These are phyloP conservation scores for Brachionus angularis DNA, from an alignment of 1,140 invertebrate species.

Conservation along the genomic window DNA sequence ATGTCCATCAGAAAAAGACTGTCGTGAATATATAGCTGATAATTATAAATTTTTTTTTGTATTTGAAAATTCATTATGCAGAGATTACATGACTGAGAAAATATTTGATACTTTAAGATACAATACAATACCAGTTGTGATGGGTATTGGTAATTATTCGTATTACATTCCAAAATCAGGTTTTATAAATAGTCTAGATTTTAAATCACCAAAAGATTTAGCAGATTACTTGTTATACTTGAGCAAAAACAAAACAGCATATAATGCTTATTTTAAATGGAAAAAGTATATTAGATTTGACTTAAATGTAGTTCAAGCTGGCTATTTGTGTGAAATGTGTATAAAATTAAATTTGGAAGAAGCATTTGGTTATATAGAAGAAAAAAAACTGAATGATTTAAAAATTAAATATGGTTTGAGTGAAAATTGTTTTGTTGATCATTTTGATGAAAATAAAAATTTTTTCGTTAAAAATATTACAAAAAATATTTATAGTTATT, in stretches of 20 bases:
- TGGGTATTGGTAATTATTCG: neutral
- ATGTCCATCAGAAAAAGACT: neutral
- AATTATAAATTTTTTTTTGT: neutral
- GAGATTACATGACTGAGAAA: neutral
- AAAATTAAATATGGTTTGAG: no score
- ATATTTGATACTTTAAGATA: slow-evolving; percentile 43
- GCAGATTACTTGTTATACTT: slow-evolving; percentile 43
- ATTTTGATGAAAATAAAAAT: no score
- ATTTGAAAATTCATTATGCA: neutral
- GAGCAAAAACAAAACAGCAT: neutral
- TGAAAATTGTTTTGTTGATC: no score
- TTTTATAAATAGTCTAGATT: slow-evolving; percentile 43
- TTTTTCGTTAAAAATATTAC: no score
- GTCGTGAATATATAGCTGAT: neutral
- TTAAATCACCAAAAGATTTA: slow-evolving; percentile 35
- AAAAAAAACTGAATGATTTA: no score
- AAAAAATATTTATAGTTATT: no score
- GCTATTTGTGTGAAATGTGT: neutral
- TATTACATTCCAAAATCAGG: neutral
- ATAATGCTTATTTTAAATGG: neutral
- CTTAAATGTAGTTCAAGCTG: neutral
- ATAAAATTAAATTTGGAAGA: neutral
- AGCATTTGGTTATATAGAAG: no score
- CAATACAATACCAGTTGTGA: neutral
- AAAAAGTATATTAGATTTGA: no score